Base-by-base conservation (phyloP, 2,797 vertebrate species). In the Gymnothorax javanicus region DNA sequence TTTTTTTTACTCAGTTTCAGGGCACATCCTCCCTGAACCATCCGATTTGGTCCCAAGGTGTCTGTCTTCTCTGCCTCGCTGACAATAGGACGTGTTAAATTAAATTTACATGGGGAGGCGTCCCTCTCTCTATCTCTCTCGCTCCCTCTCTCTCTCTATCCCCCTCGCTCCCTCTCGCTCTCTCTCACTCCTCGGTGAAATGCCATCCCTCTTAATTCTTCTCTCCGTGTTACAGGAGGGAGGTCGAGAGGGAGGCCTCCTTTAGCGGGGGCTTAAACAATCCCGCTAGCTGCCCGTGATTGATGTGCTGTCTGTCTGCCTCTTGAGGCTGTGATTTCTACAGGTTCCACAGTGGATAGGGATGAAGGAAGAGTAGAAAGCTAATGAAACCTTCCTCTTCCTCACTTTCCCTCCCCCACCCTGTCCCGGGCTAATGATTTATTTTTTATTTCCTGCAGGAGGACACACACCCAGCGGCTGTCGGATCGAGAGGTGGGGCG, bases 391-490 rank as follows among this genome's bases (percentile, higher is more conserved):
- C 83, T 27, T 62, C 17, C 88, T 94, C 90, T 94, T 91, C 90
- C 93, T 93, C 92, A 93, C 3, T 92, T 95, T 90, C 93, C 92
- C 84, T 93, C 87, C 87, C 93, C 95, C 90, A 93, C 91, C 84
- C 93, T 90, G 83, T 92, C 91, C 91, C 96, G 87, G 59, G 17
- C 88, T 94, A 88, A 94, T 90, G 33, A 89, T 87, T 88, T 83
- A 94, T 92, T 95, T 94, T 95, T 96, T 94, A 90, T 97, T 95
- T 96, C 94, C 95, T 96, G 91, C 96, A 99, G 97, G 96, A 99
- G 97, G 96, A 94, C 93, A 96, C 95, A 95, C 94, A 96, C 93
- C 93, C 62, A 67, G 62, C 23, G 90, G 90, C 94, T 91, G 94
- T 94, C 94, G 93, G 89, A 94, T 92, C 92, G 92, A 93, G 93